Conservation (phyloP, 1,140 invertebrate species). For the Orussus abietinus region DNA sequence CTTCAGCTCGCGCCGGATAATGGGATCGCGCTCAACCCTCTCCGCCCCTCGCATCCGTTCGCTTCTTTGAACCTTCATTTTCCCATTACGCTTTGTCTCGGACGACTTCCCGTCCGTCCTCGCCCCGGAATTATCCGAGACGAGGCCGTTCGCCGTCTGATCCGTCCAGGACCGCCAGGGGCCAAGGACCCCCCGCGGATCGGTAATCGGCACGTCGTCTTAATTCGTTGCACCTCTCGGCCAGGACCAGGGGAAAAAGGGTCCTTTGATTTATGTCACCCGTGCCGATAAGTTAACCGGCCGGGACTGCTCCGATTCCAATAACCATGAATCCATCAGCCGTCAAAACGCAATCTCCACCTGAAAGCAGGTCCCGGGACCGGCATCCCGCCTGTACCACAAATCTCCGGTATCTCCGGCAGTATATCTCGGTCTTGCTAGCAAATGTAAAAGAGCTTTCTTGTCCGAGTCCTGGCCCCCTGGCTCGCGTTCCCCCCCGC, state of each 20-base stretch:
- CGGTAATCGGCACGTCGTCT: no score
- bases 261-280: slow-evolving; percentile 42
- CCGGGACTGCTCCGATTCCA: slow-evolving; percentile 48
- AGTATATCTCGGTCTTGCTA: slow-evolving; percentile 36
- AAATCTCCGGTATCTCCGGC: slow-evolving; percentile 42
- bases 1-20: slow-evolving; percentile 2
- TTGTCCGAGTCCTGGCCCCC: no score
- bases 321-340: slow-evolving; percentile 56
- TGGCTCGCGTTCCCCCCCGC: no score
- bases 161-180: no score
- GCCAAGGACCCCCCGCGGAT: no score
- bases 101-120: not conserved
- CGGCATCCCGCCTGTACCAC: slow-evolving; percentile 27
- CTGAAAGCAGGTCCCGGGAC: slow-evolving; percentile 31
- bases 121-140: no score
- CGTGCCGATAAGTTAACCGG: slow-evolving; percentile 39
- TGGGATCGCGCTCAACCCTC: slow-evolving; percentile 8
- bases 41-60: slow-evolving; percentile 5
- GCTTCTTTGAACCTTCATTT: slow-evolving; percentile 11
- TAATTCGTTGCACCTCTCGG: no score
- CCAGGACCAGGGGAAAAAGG: no score
- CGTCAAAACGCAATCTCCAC: slow-evolving; percentile 52
- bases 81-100: slow-evolving; percentile 7
- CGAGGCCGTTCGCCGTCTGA: no score
- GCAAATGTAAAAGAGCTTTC: slow-evolving; percentile 28